Evolutionary conservation across 2,113 vertebrate genomes (phyloP).

Genomic region (Atrichornis clamosus): DNA sequence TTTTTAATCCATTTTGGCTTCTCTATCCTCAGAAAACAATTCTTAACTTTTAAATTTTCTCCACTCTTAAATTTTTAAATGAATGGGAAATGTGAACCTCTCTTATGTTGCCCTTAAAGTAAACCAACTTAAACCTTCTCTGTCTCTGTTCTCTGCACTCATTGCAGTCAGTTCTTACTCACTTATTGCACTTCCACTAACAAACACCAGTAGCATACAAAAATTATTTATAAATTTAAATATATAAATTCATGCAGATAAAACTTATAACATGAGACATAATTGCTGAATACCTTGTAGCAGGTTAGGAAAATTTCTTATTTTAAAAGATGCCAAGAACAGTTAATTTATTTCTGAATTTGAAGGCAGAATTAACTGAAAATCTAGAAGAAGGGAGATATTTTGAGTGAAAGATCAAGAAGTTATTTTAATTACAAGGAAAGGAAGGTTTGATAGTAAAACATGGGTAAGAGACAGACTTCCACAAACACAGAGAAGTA

Average conservation of each 20-base stretch:
- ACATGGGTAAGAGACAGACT: background rate
- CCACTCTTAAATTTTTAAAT: background rate
- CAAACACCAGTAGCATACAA: background rate
- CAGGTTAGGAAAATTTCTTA: background rate
- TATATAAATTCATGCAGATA: background rate
- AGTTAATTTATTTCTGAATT: background rate
- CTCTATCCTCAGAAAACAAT: background rate
- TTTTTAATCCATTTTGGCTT: background rate
- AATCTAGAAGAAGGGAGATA: background rate
- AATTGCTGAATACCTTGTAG: background rate
- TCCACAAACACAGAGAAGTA: background rate
- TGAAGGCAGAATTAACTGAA: background rate
- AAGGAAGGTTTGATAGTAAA: background rate
- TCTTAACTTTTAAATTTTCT: background rate
- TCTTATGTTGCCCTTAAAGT: fast-evolving
- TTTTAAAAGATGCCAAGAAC: background rate
- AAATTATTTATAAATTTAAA: background rate
- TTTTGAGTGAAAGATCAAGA: background rate
- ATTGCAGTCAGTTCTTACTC: background rate
- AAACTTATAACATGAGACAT: background rate
- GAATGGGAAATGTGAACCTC: background rate
- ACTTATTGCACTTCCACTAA: background rate
- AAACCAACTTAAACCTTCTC: background rate
- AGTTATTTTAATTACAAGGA: background rate
- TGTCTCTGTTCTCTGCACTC: background rate